Evolutionary conservation across 1,140 invertebrate species (phyloP).

Genomic region (Antheraea pernyi): DNA sequence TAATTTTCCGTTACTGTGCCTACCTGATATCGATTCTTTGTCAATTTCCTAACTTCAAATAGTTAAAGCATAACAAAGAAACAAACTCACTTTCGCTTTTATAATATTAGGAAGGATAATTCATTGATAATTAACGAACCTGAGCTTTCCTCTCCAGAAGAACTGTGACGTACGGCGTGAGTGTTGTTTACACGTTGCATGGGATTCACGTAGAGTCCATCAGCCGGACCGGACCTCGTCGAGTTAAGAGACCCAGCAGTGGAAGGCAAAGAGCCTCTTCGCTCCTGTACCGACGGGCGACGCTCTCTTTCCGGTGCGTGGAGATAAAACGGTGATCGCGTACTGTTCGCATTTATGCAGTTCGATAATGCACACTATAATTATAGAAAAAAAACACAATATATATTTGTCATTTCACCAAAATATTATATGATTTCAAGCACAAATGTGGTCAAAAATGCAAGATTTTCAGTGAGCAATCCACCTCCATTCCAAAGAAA

Average conservation of each 20-base stretch:
- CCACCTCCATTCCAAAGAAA: too few species aligned
- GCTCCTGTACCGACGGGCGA: conserved; percentile 40
- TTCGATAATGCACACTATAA: conserved; percentile 79
- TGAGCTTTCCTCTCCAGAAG: conserved; percentile 74
- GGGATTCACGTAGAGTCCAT: conserved; percentile 90
- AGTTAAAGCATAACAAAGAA: too few species aligned
- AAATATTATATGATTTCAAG: too few species aligned
- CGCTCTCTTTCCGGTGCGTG: conserved; percentile 81
- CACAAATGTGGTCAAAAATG: too few species aligned
- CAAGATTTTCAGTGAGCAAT: too few species aligned
- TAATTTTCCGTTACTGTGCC: too few species aligned
- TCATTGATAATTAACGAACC: conserved; percentile 32
- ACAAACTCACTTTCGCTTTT: too few species aligned
- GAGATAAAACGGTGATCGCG: conserved; percentile 84
- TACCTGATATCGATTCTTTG: too few species aligned
- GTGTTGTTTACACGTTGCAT: conserved; percentile 80
- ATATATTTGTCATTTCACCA: neutral
- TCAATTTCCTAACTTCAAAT: too few species aligned
- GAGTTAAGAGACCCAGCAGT: conserved; percentile 66
- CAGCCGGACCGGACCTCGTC: conserved; percentile 81
- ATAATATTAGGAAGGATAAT: too few species aligned
- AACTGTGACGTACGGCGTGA: conserved; percentile 53
- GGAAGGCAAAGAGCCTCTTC: conserved; percentile 54
- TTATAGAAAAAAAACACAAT: neutral
- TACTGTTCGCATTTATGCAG: conserved; percentile 75